phyloP scores from a whole-genome alignment of 2,888 invertebrate genomes.

The Cryptosula pallasiana region DNA sequence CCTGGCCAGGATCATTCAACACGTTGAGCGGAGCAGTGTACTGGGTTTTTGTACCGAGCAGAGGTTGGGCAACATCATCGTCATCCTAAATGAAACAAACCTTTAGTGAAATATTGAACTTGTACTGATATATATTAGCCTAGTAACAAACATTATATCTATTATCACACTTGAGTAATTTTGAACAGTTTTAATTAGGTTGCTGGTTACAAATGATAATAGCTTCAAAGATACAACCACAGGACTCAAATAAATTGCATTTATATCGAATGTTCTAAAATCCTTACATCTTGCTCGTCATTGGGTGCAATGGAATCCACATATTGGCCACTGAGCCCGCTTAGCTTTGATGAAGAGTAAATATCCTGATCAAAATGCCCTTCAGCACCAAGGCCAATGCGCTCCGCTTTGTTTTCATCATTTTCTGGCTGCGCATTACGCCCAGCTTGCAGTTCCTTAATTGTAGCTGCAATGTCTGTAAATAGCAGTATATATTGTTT shows the following conservation, averaged over 20 bases:
- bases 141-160: no score
- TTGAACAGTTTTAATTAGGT: no score
- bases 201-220: no score
- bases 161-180: no score
- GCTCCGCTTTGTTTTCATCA: conserved; percentile 28
- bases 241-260: no score
- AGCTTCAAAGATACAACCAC: no score
- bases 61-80: conserved; percentile 62
- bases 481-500: no score
- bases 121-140: no score
- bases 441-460: conserved; percentile 17
- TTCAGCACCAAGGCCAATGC: conserved; percentile 76
- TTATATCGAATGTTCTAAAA: no score
- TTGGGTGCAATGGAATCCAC: conserved; percentile 93
- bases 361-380: conserved; percentile 89
- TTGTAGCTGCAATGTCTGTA: conserved; percentile 10
- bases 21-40: conserved; percentile 82
- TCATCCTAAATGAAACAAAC: no score
- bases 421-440: conserved; percentile 6
- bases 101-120: no score
- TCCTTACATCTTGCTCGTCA: conserved; percentile 76
- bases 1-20: conserved; percentile 81
- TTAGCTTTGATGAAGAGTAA: conserved; percentile 69
- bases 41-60: conserved; percentile 64
- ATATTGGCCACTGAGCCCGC: conserved; percentile 83